Evolutionary conservation across 2,888 invertebrate genomes (phyloP).

Genomic region (Horisme vitalbata): DNA sequence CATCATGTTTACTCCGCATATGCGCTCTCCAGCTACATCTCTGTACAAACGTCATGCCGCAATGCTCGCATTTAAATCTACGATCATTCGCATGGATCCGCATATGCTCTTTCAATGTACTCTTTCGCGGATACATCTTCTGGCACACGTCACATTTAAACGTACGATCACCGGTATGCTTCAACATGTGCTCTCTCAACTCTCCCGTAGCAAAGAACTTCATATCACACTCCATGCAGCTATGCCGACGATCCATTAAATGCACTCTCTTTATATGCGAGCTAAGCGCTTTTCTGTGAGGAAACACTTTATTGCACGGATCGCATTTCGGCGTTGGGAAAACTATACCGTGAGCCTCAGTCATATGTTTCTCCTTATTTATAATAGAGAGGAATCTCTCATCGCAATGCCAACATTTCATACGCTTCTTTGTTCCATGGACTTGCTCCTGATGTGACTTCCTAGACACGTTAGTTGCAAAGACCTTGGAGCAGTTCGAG

Average conservation of each 20-base stretch:
- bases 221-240: constrained; percentile 65
- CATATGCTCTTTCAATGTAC: constrained; percentile 69
- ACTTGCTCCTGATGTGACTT: constrained; percentile 59
- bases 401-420: constrained; percentile 47
- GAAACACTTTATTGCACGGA: constrained; percentile 51
- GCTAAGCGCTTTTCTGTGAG: constrained; percentile 45
- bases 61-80: constrained; percentile 58
- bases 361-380: constrained; percentile 46
- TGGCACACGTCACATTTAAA: constrained; percentile 35
- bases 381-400: constrained; percentile 39
- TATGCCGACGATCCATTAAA: constrained; percentile 42
- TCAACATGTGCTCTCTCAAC: constrained; percentile 58
- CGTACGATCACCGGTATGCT: constrained; percentile 32
- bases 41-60: constrained; percentile 43
- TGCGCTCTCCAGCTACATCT: constrained; percentile 62
- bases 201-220: constrained; percentile 55
- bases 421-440: constrained; percentile 46
- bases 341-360: constrained; percentile 45
- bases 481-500: constrained; percentile 19
- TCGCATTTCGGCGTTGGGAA: constrained; percentile 47
- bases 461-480: constrained; percentile 49
- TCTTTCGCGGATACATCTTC: constrained; percentile 56
- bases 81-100: constrained; percentile 72
- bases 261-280: constrained; percentile 53
- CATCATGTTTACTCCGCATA: constrained; percentile 55